Base-by-base conservation (phyloP, 2,113 vertebrate genomes). In the Entomyzon cyanotis region DNA sequence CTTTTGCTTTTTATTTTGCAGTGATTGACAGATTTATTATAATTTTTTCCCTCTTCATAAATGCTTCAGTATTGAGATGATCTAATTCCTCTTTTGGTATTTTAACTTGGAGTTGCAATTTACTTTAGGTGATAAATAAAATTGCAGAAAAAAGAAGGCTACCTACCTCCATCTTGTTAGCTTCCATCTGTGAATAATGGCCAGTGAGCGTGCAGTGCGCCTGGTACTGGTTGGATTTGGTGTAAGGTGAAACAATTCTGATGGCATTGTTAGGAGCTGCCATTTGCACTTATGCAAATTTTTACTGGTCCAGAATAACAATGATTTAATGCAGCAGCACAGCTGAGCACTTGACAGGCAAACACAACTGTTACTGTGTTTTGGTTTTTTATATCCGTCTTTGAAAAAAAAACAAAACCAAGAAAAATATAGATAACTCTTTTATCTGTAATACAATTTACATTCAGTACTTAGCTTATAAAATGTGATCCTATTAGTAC, bases 231-330 rank as follows among this genome's bases (percentile, higher is more conserved):
- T 2, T 94, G 46, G 58, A 73, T 86, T 90, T 70, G 70, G 76
- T 92, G 49, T 69, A 62, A 83, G 85, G 83, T 75, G 37, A 85
- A 93, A 75, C 65, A 75, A 73, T 84, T 94, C 82, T 76, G 76
- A 91, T 69, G 53, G 58, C 35, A 95, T 95, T 94, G 94, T 97
- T 84, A 92, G 88, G 68, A 90, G 59, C 47, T 91, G 71, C 64
- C 71, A 93, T 94, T 94, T 91, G 94, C 90, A 97, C 91, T 92
- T 95, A 97, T 97, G 97, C 78, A 97, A 97, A 97, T 97, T 52
- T 96, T 95, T 86, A 75, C 93, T 44, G 60, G 56, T 92, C 96
- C 84, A 90, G 96, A 97, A 97, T 97, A 84, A 96, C 84, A 97
- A 94, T 90, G 86, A 96, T 90, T 95, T 86, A 92, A 93, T 67